These are phyloP conservation scores for Tragulus kanchil DNA, from an alignment of 2,113 vertebrate genomes.

Conservation along the genomic window DNA sequence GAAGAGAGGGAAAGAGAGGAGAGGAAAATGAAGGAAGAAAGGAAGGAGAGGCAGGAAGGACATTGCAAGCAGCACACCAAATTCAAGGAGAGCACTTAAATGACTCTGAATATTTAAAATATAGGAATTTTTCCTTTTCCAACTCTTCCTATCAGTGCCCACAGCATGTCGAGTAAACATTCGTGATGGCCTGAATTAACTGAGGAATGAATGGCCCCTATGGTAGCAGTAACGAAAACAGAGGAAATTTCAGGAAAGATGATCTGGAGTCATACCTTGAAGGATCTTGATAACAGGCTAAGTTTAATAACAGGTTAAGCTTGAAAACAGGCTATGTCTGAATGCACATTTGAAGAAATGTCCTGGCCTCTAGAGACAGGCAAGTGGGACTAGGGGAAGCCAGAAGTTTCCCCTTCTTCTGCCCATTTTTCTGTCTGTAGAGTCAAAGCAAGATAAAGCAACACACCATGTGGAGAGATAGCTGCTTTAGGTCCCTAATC, in stretches of 20 bases:
- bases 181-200: neutral
- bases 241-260: neutral
- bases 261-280: neutral
- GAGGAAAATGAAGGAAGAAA: accelerated
- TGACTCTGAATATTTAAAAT: neutral
- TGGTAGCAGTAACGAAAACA: neutral
- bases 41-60: too few relatives aligned
- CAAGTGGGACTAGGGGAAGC: neutral
- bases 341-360: neutral
- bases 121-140: neutral
- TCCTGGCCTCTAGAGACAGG: neutral
- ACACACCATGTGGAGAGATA: neutral
- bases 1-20: too few relatives aligned
- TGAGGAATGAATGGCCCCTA: too few relatives aligned
- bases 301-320: too few relatives aligned
- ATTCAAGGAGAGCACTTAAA: neutral
- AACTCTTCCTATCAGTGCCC: neutral
- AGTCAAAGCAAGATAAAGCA: neutral
- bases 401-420: neutral
- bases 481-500: neutral
- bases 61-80: neutral
- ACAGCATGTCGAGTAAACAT: neutral
- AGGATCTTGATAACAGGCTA: neutral
- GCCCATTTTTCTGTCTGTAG: neutral
- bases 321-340: too few relatives aligned